Evolutionary conservation across 2,888 invertebrate genomes (phyloP).

Genomic region (Vandiemenella viatica): DNA sequence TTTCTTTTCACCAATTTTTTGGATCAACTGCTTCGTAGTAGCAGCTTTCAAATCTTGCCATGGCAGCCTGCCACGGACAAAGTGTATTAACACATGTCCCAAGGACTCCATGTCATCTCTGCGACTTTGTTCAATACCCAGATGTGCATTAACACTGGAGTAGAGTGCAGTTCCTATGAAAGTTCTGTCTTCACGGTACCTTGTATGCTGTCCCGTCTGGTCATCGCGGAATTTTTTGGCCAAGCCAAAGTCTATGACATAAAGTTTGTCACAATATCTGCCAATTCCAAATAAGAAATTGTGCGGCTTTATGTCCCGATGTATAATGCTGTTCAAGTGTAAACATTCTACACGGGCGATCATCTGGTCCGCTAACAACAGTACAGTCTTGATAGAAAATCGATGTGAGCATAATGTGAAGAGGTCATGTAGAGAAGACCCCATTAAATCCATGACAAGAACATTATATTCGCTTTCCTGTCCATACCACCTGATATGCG

Average conservation of each 20-base stretch:
- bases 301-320: slow-evolving; percentile 95
- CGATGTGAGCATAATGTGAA: slow-evolving; percentile 98
- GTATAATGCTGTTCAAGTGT: slow-evolving; percentile 98
- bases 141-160: slow-evolving; percentile 97
- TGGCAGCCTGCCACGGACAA: too few relatives aligned
- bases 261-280: slow-evolving; percentile 90
- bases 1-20: too few relatives aligned
- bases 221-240: slow-evolving; percentile 97
- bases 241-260: slow-evolving; percentile 97
- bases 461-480: slow-evolving; percentile 96
- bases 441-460: slow-evolving; percentile 96
- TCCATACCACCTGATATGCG: slow-evolving; percentile 74
- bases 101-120: too few relatives aligned
- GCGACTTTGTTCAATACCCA: slow-evolving; percentile 93
- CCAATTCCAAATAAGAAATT: slow-evolving; percentile 99
- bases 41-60: too few relatives aligned
- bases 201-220: slow-evolving; percentile 81
- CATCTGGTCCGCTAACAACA: slow-evolving; percentile 96
- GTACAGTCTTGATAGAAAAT: slow-evolving; percentile 98
- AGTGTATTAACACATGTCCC: too few relatives aligned
- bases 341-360: slow-evolving; percentile 93
- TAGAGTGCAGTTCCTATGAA: slow-evolving; percentile 90
- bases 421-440: slow-evolving; percentile 93
- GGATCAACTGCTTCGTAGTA: too few relatives aligned
- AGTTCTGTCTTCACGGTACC: slow-evolving; percentile 94